Evolutionary conservation across 2,888 invertebrate species (phyloP).

Genomic region (Amphipoea oculea): DNA sequence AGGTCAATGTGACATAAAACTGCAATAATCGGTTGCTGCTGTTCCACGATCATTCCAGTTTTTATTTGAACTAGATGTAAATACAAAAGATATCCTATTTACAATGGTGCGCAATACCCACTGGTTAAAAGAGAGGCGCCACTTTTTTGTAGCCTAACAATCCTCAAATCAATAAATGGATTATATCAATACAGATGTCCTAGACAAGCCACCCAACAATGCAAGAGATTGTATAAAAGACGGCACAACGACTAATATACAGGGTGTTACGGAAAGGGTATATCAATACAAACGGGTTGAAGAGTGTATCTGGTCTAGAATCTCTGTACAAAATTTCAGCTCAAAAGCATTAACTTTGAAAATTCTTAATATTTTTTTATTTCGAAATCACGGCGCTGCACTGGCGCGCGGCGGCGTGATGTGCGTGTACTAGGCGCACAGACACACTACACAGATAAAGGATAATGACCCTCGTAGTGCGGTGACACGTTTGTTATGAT

Average conservation of each 20-base stretch:
- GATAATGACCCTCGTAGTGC: too few relatives aligned
- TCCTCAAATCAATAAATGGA: neutral
- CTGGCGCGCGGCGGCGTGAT: too few relatives aligned
- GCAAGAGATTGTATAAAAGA: neutral
- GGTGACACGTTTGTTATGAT: too few relatives aligned
- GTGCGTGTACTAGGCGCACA: too few relatives aligned
- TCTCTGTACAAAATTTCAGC: too few relatives aligned
- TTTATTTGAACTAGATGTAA: conserved; percentile 6
- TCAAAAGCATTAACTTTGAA: too few relatives aligned
- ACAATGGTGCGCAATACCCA: neutral
- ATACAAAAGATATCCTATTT: conserved; percentile 12
- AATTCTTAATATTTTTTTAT: too few relatives aligned
- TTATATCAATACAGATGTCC: neutral
- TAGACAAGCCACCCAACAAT: neutral
- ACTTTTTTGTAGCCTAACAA: neutral
- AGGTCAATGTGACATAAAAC: conserved; percentile 19
- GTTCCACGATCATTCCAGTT: conserved; percentile 19
- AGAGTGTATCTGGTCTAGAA: too few relatives aligned
- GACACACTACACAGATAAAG: too few relatives aligned
- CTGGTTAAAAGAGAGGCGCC: neutral
- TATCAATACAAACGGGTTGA: too few relatives aligned
- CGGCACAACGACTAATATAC: neutral
- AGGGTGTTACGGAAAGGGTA: too few relatives aligned
- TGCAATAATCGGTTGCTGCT: conserved; percentile 7
- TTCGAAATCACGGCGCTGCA: too few relatives aligned